A percentile compares a stretch with the other conserved stretches of the same genome.
Conservation (phyloP, 2,888 invertebrate genomes). For the Iphiclides podalirius region DNA sequence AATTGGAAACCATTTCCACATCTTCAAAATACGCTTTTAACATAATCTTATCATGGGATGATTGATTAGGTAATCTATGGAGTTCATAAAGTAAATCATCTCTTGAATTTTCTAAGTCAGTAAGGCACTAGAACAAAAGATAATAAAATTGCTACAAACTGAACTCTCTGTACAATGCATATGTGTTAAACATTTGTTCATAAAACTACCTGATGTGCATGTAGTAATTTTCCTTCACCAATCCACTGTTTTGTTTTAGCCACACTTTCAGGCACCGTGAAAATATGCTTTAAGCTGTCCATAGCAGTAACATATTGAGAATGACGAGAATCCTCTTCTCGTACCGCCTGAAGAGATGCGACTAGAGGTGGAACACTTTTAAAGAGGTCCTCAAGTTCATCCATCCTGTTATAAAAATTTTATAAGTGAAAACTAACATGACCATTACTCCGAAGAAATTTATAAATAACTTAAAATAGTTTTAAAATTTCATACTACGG, state of each 20-base stretch:
- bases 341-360: constrained; percentile 89
- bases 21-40: constrained; percentile 97
- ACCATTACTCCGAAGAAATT: too few relatives aligned
- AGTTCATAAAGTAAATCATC: constrained; percentile 97
- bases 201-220: constrained; percentile 91
- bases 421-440: too few relatives aligned
- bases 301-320: constrained; percentile 98
- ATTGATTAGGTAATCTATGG: constrained; percentile 95
- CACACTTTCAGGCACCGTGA: constrained; percentile 97
- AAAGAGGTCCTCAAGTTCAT: constrained; percentile 87
- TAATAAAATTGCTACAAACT: constrained; percentile 1
- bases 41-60: constrained; percentile 93
- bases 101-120: constrained; percentile 97
- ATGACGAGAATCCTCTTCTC: constrained; percentile 95
- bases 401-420: constrained; percentile 76
- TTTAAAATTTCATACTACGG: too few relatives aligned
- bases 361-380: constrained; percentile 88
- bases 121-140: constrained; percentile 83
- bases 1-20: constrained; percentile 93
- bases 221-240: constrained; percentile 94
- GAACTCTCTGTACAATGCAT: background rate
- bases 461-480: too few relatives aligned
- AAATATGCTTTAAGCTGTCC: constrained; percentile 98
- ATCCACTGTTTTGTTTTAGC: constrained; percentile 96
- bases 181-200: background rate